phyloP scores from a whole-genome alignment of 2,888 invertebrate genomes.

The Abrostola triplasia region DNA sequence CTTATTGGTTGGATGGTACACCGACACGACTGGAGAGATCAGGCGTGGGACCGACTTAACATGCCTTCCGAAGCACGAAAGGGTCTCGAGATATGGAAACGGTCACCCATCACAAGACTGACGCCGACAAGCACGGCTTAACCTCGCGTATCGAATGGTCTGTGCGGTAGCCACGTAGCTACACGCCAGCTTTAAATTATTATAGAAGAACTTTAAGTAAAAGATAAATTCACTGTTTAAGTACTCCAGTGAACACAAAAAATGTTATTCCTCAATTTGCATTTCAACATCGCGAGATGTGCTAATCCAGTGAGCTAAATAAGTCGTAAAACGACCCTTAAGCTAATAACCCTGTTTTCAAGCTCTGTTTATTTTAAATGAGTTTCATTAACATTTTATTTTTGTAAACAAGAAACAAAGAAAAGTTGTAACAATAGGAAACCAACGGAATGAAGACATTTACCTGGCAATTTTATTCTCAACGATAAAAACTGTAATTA shows the following conservation, averaged over 20 bases:
- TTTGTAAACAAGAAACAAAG: constrained; percentile 23
- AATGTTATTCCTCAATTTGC: not conserved
- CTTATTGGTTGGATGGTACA: no score
- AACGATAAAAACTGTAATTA: constrained; percentile 53
- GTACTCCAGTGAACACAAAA: not conserved
- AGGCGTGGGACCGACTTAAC: no score
- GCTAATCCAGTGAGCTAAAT: not conserved
- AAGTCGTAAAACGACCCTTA: constrained; percentile 6
- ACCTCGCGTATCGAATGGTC: no score
- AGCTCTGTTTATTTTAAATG: constrained; percentile 2
- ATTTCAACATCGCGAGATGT: not conserved
- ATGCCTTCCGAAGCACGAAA: no score
- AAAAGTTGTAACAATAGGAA: constrained; percentile 44
- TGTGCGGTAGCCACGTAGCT: no score
- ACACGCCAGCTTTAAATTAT: no score
- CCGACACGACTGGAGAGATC: no score
- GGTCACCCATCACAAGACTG: no score
- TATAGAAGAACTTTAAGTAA: no score
- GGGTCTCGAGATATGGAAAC: no score
- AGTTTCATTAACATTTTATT: constrained; percentile 20
- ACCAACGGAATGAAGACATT: constrained; percentile 24
- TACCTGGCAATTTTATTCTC: constrained; percentile 39
- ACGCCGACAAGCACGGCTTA: no score
- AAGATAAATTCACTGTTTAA: no score
- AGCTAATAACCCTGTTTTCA: constrained; percentile 5